Percentiles rank a stretch among this genome's conserved stretches.
phyloP scores from a whole-genome alignment of 2,113 vertebrate species.

The Eidolon helvum region DNA sequence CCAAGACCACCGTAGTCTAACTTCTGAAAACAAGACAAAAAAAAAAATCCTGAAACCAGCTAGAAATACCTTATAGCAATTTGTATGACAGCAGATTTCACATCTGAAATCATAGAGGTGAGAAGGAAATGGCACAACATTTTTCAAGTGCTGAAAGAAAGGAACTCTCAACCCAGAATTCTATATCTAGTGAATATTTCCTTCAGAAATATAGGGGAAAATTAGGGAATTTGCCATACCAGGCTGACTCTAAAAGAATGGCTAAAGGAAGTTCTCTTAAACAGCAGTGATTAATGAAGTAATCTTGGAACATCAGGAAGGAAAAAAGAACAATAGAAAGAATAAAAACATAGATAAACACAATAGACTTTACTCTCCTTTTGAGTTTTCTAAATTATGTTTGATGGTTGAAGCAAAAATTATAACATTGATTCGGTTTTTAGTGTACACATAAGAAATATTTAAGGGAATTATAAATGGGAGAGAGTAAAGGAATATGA shows the following conservation, averaged over 20 bases:
- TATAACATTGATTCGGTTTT: not conserved
- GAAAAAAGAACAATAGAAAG: not conserved
- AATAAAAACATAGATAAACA: not conserved
- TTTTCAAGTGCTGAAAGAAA: not conserved
- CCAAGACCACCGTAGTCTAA: not conserved
- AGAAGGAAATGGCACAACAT: not conserved
- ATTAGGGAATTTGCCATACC: not conserved
- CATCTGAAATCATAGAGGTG: not conserved
- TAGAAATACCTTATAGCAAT: not conserved
- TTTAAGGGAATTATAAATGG: not conserved
- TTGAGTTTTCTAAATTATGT: slow-evolving; percentile 1
- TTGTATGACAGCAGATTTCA: not conserved
- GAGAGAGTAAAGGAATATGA: not conserved
- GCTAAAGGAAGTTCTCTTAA: not conserved
- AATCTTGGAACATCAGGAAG: not conserved
- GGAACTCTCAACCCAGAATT: not conserved
- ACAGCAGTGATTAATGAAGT: not conserved
- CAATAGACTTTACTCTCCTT: not conserved
- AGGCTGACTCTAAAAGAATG: not conserved
- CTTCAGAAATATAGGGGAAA: not conserved
- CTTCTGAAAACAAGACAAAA: not conserved
- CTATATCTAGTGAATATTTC: not conserved
- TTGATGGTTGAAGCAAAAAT: not conserved
- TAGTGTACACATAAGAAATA: not conserved
- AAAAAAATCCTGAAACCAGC: not conserved